phyloP scores from a whole-genome alignment of 2,113 vertebrate genomes.

The Leucosticte australis region DNA sequence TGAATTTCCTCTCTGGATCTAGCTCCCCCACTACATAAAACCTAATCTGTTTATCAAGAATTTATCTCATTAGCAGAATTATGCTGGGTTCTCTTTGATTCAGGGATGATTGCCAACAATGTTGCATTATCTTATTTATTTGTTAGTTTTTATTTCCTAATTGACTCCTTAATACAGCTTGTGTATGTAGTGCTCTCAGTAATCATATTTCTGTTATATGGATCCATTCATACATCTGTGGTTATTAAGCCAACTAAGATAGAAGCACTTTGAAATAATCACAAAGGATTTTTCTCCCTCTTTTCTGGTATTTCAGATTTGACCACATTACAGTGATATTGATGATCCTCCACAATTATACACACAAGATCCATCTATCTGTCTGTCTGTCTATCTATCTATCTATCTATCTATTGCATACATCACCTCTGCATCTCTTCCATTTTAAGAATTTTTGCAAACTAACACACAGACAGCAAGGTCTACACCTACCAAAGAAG shows the following conservation, averaged over 20 bases:
- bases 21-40: not conserved
- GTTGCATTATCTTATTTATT: not conserved
- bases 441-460: not conserved
- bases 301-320: not conserved
- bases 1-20: not conserved
- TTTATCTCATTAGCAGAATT: not conserved
- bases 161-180: not conserved
- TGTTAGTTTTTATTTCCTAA: not conserved
- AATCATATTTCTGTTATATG: not conserved
- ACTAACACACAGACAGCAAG: not conserved
- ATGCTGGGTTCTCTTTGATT: not conserved
- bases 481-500: not conserved
- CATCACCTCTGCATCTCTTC: not conserved
- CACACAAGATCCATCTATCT: not conserved
- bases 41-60: not conserved
- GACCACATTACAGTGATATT: not conserved
- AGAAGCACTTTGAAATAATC: not conserved
- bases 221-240: not conserved
- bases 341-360: not conserved
- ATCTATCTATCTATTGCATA: rapidly evolving
- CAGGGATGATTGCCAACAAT: not conserved
- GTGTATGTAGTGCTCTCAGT: not conserved
- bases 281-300: not conserved
- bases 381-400: rapidly evolving
- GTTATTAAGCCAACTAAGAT: not conserved